These are phyloP conservation scores for Aphrophora alni DNA, from an alignment of 2,888 invertebrate genomes.

Conservation along the genomic window DNA sequence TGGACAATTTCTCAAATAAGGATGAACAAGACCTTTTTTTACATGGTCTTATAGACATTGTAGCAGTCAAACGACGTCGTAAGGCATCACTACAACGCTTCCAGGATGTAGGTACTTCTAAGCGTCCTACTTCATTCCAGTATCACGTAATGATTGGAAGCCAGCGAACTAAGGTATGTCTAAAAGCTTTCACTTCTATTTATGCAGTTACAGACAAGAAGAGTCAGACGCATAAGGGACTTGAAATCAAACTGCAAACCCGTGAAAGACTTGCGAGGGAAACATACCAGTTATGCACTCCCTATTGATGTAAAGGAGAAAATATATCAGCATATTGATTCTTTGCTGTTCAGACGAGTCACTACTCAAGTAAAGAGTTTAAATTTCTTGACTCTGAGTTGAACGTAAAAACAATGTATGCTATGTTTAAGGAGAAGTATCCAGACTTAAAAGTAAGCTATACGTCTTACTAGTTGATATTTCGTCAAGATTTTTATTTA, in stretches of 20 bases:
- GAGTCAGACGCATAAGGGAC: neutral
- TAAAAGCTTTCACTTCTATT: neutral
- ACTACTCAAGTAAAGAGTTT: neutral
- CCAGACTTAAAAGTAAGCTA: constrained; percentile 33
- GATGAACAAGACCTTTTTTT: neutral
- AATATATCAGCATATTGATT: neutral
- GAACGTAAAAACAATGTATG: neutral
- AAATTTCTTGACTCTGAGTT: neutral
- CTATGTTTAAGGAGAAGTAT: neutral
- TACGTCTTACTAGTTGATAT: constrained; percentile 40
- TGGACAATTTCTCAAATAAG: neutral
- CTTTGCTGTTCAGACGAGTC: neutral
- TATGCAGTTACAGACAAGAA: neutral
- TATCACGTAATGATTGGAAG: neutral
- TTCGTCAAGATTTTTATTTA: constrained; percentile 42
- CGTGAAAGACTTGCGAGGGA: neutral
- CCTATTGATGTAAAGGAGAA: neutral
- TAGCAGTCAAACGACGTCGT: neutral
- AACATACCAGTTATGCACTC: neutral
- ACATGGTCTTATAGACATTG: neutral
- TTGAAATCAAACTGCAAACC: neutral
- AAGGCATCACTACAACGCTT: neutral
- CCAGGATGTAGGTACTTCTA: neutral
- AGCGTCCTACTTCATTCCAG: neutral
- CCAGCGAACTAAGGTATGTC: neutral